A percentile compares a stretch with the other conserved stretches of the same genome.
phyloP scores from a whole-genome alignment of 1,140 invertebrate species.

The Cydia pomonella region DNA sequence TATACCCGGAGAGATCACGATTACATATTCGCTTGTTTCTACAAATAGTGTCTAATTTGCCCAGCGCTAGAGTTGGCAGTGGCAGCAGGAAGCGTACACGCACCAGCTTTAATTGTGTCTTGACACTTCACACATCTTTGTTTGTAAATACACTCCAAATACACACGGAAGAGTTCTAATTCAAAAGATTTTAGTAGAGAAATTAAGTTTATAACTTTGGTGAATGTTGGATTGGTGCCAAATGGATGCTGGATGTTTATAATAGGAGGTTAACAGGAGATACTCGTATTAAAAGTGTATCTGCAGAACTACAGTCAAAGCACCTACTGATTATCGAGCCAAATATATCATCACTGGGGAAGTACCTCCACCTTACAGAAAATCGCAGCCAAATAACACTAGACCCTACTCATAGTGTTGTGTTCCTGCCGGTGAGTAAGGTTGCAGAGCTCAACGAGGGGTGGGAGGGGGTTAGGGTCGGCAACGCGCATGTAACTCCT shows the following conservation, averaged over 20 bases:
- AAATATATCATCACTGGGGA: too few species aligned
- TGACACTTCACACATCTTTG: background rate
- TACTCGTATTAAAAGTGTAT: background rate
- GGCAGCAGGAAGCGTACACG: background rate
- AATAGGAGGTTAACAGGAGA: background rate
- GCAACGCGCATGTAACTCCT: too few species aligned
- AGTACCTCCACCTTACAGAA: too few species aligned
- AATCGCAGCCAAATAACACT: too few species aligned
- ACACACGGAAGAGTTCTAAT: background rate
- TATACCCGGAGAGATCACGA: background rate
- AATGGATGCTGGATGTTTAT: background rate
- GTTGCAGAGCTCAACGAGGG: too few species aligned
- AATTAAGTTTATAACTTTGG: slow-evolving; percentile 15
- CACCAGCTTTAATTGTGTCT: background rate
- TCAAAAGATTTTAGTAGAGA: background rate
- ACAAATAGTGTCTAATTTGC: background rate
- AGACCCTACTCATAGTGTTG: too few species aligned
- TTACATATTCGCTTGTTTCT: background rate
- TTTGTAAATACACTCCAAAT: slow-evolving; percentile 22
- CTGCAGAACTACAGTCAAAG: too few species aligned
- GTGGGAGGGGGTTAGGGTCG: too few species aligned
- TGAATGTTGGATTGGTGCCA: background rate
- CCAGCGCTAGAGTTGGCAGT: background rate
- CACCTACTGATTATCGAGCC: too few species aligned
- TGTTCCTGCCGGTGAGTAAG: too few species aligned